Evolutionary conservation across 2,888 invertebrate species (phyloP).

Genomic region (Monochamus alternatus): DNA sequence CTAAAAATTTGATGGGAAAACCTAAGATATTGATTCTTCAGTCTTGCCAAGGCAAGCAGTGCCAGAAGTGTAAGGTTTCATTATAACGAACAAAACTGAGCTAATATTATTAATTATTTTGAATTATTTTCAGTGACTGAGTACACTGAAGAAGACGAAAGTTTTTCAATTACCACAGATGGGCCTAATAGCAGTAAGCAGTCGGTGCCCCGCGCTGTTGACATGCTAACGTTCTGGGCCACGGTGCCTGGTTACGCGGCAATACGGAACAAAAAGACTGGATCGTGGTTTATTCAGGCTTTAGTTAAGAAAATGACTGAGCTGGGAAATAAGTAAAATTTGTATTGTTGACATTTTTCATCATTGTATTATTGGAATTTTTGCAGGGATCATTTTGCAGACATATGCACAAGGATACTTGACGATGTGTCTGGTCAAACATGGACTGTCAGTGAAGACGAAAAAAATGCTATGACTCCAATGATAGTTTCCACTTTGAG

Average conservation of each 20-base stretch:
- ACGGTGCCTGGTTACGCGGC: slow-evolving; percentile 67
- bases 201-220: slow-evolving; percentile 55
- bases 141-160: slow-evolving; percentile 41
- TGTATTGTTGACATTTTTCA: background rate
- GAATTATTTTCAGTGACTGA: slow-evolving; percentile 35
- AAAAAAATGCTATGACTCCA: slow-evolving; percentile 55
- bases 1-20: slow-evolving; percentile 67
- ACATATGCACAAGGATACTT: slow-evolving; percentile 61
- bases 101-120: background rate
- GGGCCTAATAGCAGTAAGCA: slow-evolving; percentile 45
- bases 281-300: slow-evolving; percentile 68
- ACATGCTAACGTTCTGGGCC: slow-evolving; percentile 65
- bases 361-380: slow-evolving; percentile 12
- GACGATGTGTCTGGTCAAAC: slow-evolving; percentile 54
- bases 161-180: slow-evolving; percentile 49
- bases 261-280: slow-evolving; percentile 61
- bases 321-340: slow-evolving; percentile 56
- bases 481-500: slow-evolving; percentile 52
- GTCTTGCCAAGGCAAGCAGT: slow-evolving; percentile 73
- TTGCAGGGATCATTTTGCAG: slow-evolving; percentile 61
- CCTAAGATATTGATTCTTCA: slow-evolving; percentile 76
- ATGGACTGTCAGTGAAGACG: slow-evolving; percentile 50
- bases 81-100: too few species aligned
- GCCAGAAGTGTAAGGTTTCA: slow-evolving; percentile 59
- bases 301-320: slow-evolving; percentile 62